Evolutionary conservation across 2,888 invertebrate genomes (phyloP).

Genomic region (Xanthorhoe spadicearia): DNA sequence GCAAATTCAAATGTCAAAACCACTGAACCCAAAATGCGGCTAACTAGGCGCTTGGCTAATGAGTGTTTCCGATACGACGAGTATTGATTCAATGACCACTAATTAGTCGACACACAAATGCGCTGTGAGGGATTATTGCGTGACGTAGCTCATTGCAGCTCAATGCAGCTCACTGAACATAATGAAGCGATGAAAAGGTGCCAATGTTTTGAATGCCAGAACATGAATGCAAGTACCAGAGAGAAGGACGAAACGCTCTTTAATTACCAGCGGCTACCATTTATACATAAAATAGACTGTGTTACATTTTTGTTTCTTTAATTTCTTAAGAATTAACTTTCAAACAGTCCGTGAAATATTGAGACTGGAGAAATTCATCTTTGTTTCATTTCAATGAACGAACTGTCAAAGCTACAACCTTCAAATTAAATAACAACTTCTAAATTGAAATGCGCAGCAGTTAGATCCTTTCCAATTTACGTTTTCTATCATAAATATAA

Average conservation of each 20-base stretch:
- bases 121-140: constrained; percentile 17
- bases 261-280: background rate
- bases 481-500: constrained; percentile 67
- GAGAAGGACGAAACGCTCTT: background rate
- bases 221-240: background rate
- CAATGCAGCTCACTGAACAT: constrained; percentile 5
- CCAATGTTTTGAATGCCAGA: background rate
- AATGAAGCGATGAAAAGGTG: constrained; percentile 4
- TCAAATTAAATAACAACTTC: constrained; percentile 63
- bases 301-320: background rate
- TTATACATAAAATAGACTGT: background rate
- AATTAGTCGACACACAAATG: constrained; percentile 35
- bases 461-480: constrained; percentile 70
- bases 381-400: constrained; percentile 40
- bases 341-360: constrained; percentile 25
- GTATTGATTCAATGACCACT: constrained; percentile 42
- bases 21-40: constrained; percentile 30
- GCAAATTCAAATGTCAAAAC: constrained; percentile 24
- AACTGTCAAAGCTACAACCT: constrained; percentile 45
- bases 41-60: constrained; percentile 37
- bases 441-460: constrained; percentile 69
- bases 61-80: constrained; percentile 42
- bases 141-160: constrained; percentile 6
- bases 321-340: constrained; percentile 10
- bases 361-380: constrained; percentile 40